These are phyloP conservation scores for Sepiola atlantica DNA, from an alignment of 2,888 invertebrate genomes.

Conservation along the genomic window DNA sequence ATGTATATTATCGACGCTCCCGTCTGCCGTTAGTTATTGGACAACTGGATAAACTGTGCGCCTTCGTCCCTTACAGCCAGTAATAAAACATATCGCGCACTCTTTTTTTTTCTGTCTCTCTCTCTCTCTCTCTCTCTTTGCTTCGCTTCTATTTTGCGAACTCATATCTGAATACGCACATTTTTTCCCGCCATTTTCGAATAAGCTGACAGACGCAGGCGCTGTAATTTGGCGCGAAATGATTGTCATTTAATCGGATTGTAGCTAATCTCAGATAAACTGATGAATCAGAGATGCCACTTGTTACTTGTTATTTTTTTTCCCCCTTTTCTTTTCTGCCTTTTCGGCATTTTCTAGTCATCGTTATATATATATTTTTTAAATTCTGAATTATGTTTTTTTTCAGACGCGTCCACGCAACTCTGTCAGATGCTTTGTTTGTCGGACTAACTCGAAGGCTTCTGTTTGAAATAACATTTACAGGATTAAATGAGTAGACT, in stretches of 20 bases:
- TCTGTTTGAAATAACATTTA: no score
- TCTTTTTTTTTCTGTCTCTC: not conserved
- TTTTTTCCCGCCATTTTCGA: not conserved
- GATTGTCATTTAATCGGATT: slow-evolving; percentile 22
- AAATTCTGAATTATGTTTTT: no score
- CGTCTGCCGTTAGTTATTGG: not conserved
- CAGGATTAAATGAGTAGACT: no score
- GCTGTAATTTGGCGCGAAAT: slow-evolving; percentile 14
- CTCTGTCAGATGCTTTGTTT: no score
- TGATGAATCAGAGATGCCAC: not conserved
- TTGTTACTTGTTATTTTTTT: not conserved
- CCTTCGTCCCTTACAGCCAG: not conserved
- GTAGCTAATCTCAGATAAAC: slow-evolving; percentile 32
- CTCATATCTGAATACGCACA: not conserved
- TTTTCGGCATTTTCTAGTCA: not conserved
- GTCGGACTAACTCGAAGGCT: no score
- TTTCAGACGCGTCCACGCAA: no score
- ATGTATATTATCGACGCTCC: not conserved
- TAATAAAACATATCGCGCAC: no score
- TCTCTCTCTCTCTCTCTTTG: no score
- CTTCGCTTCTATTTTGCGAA: not conserved
- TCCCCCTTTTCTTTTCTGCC: not conserved
- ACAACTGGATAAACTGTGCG: not conserved
- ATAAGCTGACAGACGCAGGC: not conserved
- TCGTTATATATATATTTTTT: no score